phyloP scores from a whole-genome alignment of 2,888 invertebrate species.

The Deroplatys truncata region DNA sequence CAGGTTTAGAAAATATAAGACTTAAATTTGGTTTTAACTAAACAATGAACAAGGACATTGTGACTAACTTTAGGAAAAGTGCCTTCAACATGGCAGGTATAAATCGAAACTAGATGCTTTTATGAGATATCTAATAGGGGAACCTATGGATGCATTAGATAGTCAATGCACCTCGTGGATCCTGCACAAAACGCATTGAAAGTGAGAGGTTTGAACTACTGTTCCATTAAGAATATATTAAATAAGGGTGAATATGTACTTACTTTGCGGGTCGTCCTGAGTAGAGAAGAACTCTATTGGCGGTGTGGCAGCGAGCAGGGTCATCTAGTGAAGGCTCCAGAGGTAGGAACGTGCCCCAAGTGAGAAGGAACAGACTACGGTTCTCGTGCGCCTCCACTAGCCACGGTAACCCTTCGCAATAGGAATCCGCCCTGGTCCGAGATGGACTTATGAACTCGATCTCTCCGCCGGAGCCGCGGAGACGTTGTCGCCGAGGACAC shows the following conservation, averaged over 20 bases:
- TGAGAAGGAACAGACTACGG: conserved; percentile 73
- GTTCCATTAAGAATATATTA: too few relatives aligned
- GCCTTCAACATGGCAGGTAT: too few relatives aligned
- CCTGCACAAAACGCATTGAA: too few relatives aligned
- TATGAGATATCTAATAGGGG: too few relatives aligned
- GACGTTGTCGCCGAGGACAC: conserved; percentile 60
- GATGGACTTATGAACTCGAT: conserved; percentile 59
- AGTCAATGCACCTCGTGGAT: too few relatives aligned
- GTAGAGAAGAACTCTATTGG: conserved; percentile 76
- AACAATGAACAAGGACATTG: too few relatives aligned
- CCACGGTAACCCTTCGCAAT: conserved; percentile 74
- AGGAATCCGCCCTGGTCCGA: conserved; percentile 55
- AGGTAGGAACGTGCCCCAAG: conserved; percentile 75
- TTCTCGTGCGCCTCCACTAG: conserved; percentile 74
- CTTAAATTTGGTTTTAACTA: too few relatives aligned
- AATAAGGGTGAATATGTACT: neutral
- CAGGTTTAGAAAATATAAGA: too few relatives aligned
- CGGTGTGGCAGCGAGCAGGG: conserved; percentile 66
- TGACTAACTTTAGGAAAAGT: too few relatives aligned
- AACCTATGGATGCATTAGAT: too few relatives aligned
- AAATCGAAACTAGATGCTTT: too few relatives aligned
- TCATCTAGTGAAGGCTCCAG: conserved; percentile 53
- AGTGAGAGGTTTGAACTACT: too few relatives aligned
- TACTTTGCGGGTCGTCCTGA: conserved; percentile 59
- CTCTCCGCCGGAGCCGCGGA: conserved; percentile 49